These are phyloP conservation scores for Mamestra configurata DNA, from an alignment of 1,140 invertebrate species.

Conservation along the genomic window DNA sequence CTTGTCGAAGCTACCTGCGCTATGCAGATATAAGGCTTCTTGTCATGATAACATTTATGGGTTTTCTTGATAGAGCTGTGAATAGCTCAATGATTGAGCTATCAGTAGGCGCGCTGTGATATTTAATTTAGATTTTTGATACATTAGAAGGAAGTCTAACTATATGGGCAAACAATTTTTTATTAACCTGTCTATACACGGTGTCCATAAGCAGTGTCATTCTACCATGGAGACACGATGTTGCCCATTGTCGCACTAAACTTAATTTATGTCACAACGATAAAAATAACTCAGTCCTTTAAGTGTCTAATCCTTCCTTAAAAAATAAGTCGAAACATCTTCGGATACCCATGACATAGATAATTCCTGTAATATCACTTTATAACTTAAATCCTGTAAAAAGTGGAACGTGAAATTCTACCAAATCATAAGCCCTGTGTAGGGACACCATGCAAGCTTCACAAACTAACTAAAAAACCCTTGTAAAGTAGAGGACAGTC, in stretches of 20 bases:
- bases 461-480: background rate
- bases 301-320: background rate
- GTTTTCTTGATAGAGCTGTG: background rate
- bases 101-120: background rate
- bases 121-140: no score
- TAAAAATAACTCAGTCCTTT: no score
- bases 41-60: background rate
- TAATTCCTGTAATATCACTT: constrained; percentile 33
- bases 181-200: no score
- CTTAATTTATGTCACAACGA: no score
- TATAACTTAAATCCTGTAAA: constrained; percentile 16
- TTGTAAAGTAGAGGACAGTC: constrained; percentile 43
- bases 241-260: no score
- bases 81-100: background rate
- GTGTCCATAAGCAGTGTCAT: no score
- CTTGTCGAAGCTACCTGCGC: constrained; percentile 45
- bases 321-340: constrained; percentile 16
- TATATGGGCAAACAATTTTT: no score
- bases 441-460: background rate
- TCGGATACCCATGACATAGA: constrained; percentile 27
- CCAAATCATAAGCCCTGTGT: constrained; percentile 10
- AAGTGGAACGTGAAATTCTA: constrained; percentile 30
- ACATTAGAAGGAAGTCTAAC: no score
- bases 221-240: no score
- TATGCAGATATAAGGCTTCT: constrained; percentile 13